Base-by-base conservation (phyloP, 37 sponge, comb jelly and placozoan species). In the Crambe crambe region DNA sequence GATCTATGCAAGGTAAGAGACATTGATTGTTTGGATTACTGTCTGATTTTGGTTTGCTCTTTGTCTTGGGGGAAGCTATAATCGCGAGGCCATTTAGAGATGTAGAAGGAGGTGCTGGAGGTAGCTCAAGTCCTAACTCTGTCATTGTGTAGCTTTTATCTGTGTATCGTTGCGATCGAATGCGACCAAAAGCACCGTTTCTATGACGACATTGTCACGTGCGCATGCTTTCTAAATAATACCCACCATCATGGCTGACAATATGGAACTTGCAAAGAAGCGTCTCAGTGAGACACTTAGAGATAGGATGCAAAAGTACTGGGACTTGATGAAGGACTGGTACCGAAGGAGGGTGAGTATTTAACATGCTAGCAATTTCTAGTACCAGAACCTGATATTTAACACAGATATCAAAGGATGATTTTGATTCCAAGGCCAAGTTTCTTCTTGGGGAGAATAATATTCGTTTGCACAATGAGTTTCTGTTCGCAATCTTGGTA, bases 401-500 rank as follows among this genome's bases (percentile, higher is more conserved):
- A 31, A 36, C 4, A 18, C 76, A 94, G 92, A 88, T 95, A 18
- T 71, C 79, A 42, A 95, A 91, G 59, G 95, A 95, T 18, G 89
- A 91, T 3, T 91, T 90, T 80, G 91, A 91, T 62, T 41, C 85
- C 2, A 76, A 81, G 37, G 95, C 95, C 31, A 74, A 78, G 43
- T 40, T 39, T 38, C 73, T 95, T 5, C 58, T 95, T 51, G 95
- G 92, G 0, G 87, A 78, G 26, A 58, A 64, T 12, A 88, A 88
- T 63, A 47, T 95, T 36, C 85, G 79, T 27, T 85, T 95, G 25
- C 95, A 95, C 79, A 95, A 95, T 67, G 89, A 95, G 42, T 95
- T 95, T 60, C 56, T 95, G 25, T 89, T 95, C 72, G 95, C 95
- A 15, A 81, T 95, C 21, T 68, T 95, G 38, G 75, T 95, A 15